Conservation (phyloP, 2,888 invertebrate species). For the Troides helena region DNA sequence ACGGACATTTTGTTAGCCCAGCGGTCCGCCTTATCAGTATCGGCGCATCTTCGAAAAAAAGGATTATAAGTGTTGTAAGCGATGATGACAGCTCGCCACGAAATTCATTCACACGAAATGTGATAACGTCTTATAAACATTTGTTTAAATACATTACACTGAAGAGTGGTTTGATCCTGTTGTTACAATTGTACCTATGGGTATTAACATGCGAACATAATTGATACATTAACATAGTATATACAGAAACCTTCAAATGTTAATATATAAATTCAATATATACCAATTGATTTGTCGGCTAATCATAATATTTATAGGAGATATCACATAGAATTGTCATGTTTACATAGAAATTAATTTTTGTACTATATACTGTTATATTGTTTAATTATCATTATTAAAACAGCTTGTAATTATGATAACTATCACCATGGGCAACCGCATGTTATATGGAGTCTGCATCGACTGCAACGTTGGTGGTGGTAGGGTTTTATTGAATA, state of each 20-base stretch:
- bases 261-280: background rate
- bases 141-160: slow-evolving; percentile 38
- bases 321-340: no score
- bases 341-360: no score
- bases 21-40: slow-evolving; percentile 60
- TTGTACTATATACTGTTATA: no score
- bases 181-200: background rate
- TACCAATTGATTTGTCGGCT: background rate
- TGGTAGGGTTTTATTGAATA: no score
- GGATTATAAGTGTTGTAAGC: slow-evolving; percentile 58
- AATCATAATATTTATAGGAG: no score
- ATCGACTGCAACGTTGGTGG: no score
- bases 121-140: slow-evolving; percentile 45
- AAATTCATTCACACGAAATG: slow-evolving; percentile 64
- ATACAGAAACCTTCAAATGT: no score
- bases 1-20: slow-evolving; percentile 71
- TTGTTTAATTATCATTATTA: no score
- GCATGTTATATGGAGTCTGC: no score
- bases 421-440: no score
- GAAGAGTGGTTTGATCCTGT: slow-evolving; percentile 32
- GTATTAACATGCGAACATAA: background rate
- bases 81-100: slow-evolving; percentile 59
- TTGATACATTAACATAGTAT: background rate
- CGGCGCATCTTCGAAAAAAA: slow-evolving; percentile 56
- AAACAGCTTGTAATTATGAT: no score